Conservation (phyloP, 1,140 invertebrate species). For the Ips nitidus region DNA sequence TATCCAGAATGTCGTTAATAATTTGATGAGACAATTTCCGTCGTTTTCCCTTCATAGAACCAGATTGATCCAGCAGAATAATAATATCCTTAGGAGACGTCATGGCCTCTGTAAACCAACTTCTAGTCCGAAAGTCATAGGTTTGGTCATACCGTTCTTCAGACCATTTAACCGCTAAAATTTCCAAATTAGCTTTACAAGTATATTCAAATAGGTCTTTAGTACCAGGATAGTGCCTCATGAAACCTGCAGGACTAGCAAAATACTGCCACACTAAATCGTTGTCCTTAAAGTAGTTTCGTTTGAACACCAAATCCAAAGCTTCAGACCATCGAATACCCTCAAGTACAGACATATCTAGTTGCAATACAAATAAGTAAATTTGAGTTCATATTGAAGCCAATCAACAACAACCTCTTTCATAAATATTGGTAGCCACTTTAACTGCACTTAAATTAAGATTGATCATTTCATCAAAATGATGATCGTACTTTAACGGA, state of each 20-base stretch:
- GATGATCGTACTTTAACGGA: slow-evolving; percentile 41
- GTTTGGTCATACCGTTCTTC: slow-evolving; percentile 72
- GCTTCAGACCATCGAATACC: slow-evolving; percentile 73
- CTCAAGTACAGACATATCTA: slow-evolving; percentile 46
- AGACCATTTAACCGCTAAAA: slow-evolving; percentile 67
- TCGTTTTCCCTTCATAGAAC: slow-evolving; percentile 94
- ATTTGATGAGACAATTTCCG: slow-evolving; percentile 93
- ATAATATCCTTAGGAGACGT: slow-evolving; percentile 96
- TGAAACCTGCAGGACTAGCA: slow-evolving; percentile 87
- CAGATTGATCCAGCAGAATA: slow-evolving; percentile 92
- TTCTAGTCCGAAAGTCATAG: slow-evolving; percentile 84
- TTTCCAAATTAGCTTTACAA: not conserved
- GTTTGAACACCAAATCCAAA: slow-evolving; percentile 80
- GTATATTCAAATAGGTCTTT: not conserved
- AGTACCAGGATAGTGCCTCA: slow-evolving; percentile 81
- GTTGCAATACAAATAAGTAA: slow-evolving; percentile 17
- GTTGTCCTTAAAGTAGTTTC: slow-evolving; percentile 85
- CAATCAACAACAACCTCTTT: slow-evolving; percentile 40
- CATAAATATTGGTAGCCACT: slow-evolving; percentile 45
- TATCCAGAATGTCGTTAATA: slow-evolving; percentile 93
- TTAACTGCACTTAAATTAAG: slow-evolving; percentile 47
- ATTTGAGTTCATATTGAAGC: not conserved
- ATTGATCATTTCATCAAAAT: slow-evolving; percentile 46
- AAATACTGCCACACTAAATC: slow-evolving; percentile 96
- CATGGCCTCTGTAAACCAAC: slow-evolving; percentile 96